Evolutionary conservation across 2,797 vertebrate genomes (phyloP).

Genomic region (Hydrolagus colliei): DNA sequence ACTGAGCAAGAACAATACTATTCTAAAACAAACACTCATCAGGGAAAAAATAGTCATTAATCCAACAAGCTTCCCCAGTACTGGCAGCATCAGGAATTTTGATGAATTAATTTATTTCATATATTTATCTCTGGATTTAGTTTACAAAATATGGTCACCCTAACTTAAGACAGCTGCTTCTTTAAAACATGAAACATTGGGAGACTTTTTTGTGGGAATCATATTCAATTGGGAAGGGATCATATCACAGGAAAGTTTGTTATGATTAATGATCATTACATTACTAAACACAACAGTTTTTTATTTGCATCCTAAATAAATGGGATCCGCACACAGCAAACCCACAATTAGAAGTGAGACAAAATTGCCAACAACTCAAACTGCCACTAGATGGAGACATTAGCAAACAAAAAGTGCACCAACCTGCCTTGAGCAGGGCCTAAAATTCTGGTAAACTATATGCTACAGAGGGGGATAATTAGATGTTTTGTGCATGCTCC

Average conservation of each 20-base stretch:
- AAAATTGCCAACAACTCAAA: background rate
- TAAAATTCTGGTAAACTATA: no score
- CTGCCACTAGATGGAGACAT: background rate
- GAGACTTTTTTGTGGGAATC: background rate
- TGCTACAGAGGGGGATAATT: no score
- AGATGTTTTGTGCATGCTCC: no score
- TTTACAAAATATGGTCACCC: no score
- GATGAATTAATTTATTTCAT: no score
- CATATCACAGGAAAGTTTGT: background rate
- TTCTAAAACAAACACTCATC: no score
- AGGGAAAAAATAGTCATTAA: no score
- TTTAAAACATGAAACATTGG: background rate
- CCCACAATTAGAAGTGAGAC: background rate
- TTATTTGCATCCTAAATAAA: conserved; percentile 1
- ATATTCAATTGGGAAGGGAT: background rate
- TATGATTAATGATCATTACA: conserved; percentile 10
- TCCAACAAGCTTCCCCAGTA: no score
- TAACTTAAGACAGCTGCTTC: background rate
- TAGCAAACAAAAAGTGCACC: background rate
- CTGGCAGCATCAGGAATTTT: no score
- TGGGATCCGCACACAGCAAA: background rate
- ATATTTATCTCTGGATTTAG: no score
- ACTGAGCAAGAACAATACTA: no score
- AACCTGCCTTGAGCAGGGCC: no score
- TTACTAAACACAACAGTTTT: background rate